Base-by-base conservation (phyloP, 1,140 invertebrate species). In the Reticulitermes speratus region DNA sequence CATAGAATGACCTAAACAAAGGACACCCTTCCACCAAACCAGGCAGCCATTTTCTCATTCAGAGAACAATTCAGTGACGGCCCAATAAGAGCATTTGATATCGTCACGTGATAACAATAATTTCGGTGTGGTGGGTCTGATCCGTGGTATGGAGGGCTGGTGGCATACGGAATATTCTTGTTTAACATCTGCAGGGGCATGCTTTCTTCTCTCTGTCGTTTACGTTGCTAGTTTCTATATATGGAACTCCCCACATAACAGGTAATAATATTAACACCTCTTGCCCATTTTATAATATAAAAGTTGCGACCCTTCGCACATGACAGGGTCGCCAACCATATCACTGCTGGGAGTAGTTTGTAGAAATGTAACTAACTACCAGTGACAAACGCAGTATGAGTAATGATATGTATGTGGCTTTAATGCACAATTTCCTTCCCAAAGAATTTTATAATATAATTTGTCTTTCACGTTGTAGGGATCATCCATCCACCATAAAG, bases 401-500 rank as follows among this genome's bases (percentile, higher is more conserved):
- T 23, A 23, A 83, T 25, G 45, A 12, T 12, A 12, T 14, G 5
- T 38, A 55, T 16, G 19, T 5, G 3, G 11, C 11, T 55, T 16
- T 16, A 55, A 16, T 21, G 19, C 52, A 21, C 52, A 55, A 48
- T 21, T 21, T 14, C 19, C 14, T 55, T 21, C 19, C 52, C 3
- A 25, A 83, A 83, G 8, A 45, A 83, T 21, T 85, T 52, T 21
- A 52, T 75, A 44, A n/a, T 59, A 23, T 85, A 38, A 44, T 45
- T 85, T 44, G 8, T 81, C 23, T 86, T 90, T 88, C 87, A 89
- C 88, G 88, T 93, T 95, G 89, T 91, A 97, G 96, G 88, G 95
- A 97, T 90, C 96, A 98, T 91, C 96, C 97, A 12, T 93, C 94
- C n/a, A 97, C 95, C 6, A 97, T 98, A 87, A 97, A 97, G 89